These are phyloP conservation scores for Erinaceus europaeus DNA, from an alignment of 2,113 vertebrate species.

Conservation along the genomic window DNA sequence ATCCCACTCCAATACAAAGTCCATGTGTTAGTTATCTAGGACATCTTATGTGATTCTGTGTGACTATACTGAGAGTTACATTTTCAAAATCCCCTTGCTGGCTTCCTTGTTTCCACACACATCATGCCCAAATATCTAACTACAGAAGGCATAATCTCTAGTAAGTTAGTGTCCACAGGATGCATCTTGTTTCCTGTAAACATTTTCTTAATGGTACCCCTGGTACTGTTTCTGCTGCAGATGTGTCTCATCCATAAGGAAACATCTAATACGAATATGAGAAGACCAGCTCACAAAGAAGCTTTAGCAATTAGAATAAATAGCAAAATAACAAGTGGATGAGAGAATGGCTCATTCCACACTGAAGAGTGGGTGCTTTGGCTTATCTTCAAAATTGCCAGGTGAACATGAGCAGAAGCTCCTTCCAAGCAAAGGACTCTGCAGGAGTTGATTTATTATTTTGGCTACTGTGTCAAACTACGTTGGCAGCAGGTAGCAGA, in stretches of 20 bases:
- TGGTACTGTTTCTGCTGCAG: background rate
- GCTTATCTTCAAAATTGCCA: slow-evolving; percentile 1
- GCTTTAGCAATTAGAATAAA: background rate
- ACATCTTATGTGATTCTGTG: background rate
- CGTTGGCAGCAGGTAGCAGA: background rate
- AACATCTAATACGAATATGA: background rate
- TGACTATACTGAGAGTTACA: background rate
- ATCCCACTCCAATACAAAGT: background rate
- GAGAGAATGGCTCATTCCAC: background rate
- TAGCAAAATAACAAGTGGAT: background rate
- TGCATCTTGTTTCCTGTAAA: background rate
- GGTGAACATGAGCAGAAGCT: background rate
- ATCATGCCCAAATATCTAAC: background rate
- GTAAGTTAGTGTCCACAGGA: background rate
- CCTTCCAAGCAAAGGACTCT: background rate
- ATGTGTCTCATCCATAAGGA: background rate
- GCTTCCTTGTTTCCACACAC: background rate
- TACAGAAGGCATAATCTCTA: background rate
- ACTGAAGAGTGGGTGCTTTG: background rate
- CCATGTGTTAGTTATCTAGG: background rate
- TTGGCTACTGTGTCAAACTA: background rate
- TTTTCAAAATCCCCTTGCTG: background rate
- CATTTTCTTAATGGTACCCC: background rate
- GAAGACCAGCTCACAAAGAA: background rate
- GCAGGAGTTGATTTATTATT: background rate